These are phyloP conservation scores for Catharus fuscescens DNA, from an alignment of 2,113 vertebrate species.

Conservation along the genomic window DNA sequence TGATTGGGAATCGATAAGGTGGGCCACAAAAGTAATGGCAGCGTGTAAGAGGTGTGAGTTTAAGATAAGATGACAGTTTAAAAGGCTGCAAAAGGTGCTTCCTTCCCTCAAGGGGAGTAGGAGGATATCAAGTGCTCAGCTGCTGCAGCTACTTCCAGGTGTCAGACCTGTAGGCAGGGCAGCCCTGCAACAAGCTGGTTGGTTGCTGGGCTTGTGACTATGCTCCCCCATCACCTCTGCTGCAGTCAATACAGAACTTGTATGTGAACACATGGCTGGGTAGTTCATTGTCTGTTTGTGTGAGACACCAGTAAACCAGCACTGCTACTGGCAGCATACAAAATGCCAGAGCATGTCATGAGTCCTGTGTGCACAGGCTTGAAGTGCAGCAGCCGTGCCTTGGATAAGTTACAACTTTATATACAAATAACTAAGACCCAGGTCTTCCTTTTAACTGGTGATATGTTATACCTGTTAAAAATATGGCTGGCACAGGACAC, in stretches of 20 bases:
- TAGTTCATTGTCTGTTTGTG: neutral
- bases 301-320: neutral
- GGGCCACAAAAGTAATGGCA: neutral
- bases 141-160: neutral
- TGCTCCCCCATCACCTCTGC: neutral
- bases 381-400: neutral
- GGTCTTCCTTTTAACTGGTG: neutral
- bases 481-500: neutral
- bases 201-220: neutral
- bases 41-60: neutral
- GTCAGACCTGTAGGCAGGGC: neutral
- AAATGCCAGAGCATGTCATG: rapidly evolving
- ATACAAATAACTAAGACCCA: rapidly evolving
- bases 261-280: rapidly evolving
- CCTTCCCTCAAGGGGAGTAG: neutral
- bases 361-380: neutral
- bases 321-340: rapidly evolving
- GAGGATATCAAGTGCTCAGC: neutral
- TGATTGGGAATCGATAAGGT: too few relatives aligned
- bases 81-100: neutral
- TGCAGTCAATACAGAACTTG: rapidly evolving
- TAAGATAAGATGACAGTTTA: neutral
- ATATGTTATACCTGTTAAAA: neutral
- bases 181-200: neutral
- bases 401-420: neutral